Conservation (phyloP, 2,113 vertebrate genomes). For the Eulemur macaco region DNA sequence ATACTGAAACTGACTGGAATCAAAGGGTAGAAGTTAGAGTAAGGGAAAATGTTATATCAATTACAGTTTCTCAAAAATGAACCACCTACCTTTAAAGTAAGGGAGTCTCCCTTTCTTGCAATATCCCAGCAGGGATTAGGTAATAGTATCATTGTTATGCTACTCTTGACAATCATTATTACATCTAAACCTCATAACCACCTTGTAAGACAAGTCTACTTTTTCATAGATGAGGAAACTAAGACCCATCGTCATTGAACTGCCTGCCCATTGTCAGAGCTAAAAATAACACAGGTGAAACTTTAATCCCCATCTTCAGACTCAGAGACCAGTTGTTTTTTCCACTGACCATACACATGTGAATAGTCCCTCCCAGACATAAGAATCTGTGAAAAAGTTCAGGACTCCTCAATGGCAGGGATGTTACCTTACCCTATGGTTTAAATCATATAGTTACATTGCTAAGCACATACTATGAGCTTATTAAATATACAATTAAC, state of each 20-base stretch:
- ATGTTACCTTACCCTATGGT: not conserved
- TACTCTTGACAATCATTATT: not conserved
- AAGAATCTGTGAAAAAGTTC: not conserved
- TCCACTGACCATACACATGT: not conserved
- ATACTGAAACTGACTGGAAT: not conserved
- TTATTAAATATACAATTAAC: not conserved
- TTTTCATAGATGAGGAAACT: not conserved
- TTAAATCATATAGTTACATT: not conserved
- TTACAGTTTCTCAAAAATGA: not conserved
- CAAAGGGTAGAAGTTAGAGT: not conserved
- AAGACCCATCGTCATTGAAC: not conserved
- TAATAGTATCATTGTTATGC: not conserved
- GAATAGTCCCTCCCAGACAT: not conserved
- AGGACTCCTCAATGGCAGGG: not conserved
- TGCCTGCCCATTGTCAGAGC: not conserved
- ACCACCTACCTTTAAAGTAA: slow-evolving; percentile 11
- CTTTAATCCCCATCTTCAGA: not conserved
- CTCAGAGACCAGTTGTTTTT: not conserved
- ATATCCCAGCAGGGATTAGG: not conserved
- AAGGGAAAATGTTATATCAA: not conserved
- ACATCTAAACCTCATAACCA: not conserved
- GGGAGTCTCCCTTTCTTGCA: not conserved
- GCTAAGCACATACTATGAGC: not conserved
- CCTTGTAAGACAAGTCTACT: not conserved
- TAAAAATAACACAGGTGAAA: not conserved